These are phyloP conservation scores for Agrypnia vestita DNA, from an alignment of 1,140 invertebrate species.

Conservation along the genomic window DNA sequence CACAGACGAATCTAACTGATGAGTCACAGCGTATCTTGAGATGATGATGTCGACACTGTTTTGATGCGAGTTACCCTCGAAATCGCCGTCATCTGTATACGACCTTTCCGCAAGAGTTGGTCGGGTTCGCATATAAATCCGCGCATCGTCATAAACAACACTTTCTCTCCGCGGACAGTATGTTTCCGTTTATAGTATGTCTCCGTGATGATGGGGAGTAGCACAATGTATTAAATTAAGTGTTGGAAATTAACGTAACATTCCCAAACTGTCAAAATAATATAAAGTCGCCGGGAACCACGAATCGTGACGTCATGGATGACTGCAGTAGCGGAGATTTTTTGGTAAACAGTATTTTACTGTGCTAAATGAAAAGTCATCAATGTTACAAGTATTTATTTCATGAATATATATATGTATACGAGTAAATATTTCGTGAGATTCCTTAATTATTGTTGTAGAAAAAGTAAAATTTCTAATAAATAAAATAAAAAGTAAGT, in stretches of 20 bases:
- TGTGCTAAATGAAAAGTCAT: no score
- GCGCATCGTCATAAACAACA: background rate
- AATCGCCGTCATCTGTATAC: no score
- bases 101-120: background rate
- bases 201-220: background rate
- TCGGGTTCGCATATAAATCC: background rate
- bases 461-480: no score
- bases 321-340: background rate
- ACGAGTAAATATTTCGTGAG: background rate
- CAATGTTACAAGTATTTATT: no score
- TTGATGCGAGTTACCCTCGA: no score
- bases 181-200: slow-evolving; percentile 1
- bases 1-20: no score
- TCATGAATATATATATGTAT: no score
- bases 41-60: no score
- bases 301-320: background rate
- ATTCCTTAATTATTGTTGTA: no score
- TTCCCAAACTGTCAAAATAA: no score
- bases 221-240: slow-evolving; percentile 11
- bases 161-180: slow-evolving; percentile 19
- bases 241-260: background rate
- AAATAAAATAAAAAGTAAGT: no score
- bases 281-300: background rate
- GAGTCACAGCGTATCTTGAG: no score
- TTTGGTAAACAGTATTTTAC: background rate